Conservation (phyloP, 2,113 vertebrate species). For the Entomyzon cyanotis region DNA sequence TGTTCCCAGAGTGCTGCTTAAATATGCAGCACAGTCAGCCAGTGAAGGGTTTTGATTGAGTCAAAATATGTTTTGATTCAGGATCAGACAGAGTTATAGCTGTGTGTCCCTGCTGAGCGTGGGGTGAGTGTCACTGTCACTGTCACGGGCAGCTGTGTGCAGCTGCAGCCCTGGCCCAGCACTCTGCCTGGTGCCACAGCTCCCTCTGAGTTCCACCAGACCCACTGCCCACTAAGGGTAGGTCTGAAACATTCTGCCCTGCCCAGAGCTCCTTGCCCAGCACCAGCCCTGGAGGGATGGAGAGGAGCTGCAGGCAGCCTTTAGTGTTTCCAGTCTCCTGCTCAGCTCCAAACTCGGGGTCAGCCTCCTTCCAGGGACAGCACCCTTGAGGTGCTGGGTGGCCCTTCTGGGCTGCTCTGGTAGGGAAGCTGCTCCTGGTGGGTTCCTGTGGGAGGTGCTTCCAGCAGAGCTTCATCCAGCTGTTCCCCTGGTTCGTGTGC, state of each 20-base stretch:
- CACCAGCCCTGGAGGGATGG: background rate
- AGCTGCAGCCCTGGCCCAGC: background rate
- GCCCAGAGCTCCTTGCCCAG: background rate
- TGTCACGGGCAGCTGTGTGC: background rate
- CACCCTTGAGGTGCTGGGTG: background rate
- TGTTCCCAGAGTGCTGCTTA: background rate
- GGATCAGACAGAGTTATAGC: background rate
- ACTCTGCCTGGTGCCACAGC: fast-evolving
- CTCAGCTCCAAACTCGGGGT: background rate
- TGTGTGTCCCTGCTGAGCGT: fast-evolving
- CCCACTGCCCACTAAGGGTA: fast-evolving
- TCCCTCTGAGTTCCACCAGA: fast-evolving
- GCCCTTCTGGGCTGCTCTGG: no score
- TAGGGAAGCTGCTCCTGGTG: background rate
- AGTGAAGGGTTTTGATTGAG: background rate
- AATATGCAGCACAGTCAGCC: background rate
- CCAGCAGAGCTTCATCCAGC: background rate
- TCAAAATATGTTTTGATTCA: background rate
- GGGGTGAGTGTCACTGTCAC: fast-evolving
- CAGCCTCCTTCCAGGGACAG: fast-evolving
- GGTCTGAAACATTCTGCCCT: background rate
- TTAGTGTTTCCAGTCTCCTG: fast-evolving
- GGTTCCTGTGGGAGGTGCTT: background rate
- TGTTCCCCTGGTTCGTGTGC: fast-evolving
- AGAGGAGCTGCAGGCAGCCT: background rate